A percentile compares a stretch with the other conserved stretches of the same genome.
Conservation (phyloP, 2,797 vertebrate species). For the Neosilurus mollespiculum region DNA sequence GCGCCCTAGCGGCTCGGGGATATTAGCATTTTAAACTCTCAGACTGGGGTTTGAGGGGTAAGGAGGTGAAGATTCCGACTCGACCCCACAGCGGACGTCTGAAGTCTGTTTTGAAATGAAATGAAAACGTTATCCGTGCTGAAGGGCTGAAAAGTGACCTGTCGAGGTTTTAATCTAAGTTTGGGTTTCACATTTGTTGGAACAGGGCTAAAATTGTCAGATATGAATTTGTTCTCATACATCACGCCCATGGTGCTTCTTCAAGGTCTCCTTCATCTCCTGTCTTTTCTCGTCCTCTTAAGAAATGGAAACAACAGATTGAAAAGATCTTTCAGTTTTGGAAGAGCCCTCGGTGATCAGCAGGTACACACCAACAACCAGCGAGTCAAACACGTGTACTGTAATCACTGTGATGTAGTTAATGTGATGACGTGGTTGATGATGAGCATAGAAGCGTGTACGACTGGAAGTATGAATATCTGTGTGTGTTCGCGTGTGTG, state of each 20-base stretch:
- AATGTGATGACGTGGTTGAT: background rate
- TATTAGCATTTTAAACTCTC: background rate
- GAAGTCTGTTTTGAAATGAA: background rate
- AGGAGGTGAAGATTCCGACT: background rate
- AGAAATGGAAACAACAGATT: background rate
- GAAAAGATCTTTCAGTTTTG: background rate
- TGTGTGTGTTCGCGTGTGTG: no score
- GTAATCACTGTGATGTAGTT: background rate
- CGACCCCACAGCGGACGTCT: background rate
- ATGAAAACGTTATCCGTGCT: background rate
- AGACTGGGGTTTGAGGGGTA: background rate
- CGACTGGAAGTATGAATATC: no score
- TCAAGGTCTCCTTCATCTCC: background rate
- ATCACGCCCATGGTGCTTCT: slow-evolving; percentile 2
- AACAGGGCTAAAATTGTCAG: slow-evolving; percentile 6
- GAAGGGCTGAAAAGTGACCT: background rate
- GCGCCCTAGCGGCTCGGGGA: background rate
- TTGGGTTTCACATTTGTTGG: background rate
- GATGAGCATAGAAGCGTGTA: background rate
- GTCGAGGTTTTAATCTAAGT: slow-evolving; percentile 4
- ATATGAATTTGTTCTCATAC: slow-evolving; percentile 11
- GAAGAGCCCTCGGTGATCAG: background rate
- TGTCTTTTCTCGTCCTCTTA: background rate
- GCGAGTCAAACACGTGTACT: background rate
- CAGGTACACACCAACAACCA: background rate